Evolutionary conservation across 30 jellyfish, hydroid and myxozoan genomes (phyloP).

Genomic region (Chrysaora quinquecirrha): DNA sequence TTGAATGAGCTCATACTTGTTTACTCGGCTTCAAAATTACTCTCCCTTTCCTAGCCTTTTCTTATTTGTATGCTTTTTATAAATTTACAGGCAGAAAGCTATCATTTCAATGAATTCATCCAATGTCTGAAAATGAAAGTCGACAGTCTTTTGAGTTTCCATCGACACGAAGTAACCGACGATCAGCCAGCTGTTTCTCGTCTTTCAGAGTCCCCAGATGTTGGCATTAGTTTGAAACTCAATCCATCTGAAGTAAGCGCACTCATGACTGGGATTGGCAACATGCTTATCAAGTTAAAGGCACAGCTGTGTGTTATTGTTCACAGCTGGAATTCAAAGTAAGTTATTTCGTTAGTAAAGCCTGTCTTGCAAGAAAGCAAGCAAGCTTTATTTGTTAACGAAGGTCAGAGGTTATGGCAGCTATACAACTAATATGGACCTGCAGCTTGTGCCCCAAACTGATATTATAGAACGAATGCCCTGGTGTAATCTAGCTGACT

Average conservation of each 20-base stretch:
- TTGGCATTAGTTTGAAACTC: constrained; percentile 26
- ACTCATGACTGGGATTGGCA: constrained; percentile 65
- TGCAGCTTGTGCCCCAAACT: too few relatives aligned
- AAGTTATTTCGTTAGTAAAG: too few relatives aligned
- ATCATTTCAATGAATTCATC: constrained; percentile 64
- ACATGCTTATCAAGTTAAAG: constrained; percentile 70
- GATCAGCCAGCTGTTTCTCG: constrained; percentile 20
- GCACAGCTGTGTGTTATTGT: constrained; percentile 75
- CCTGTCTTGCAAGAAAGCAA: too few relatives aligned
- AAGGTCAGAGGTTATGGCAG: too few relatives aligned
- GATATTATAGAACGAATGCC: too few relatives aligned
- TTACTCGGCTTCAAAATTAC: too few relatives aligned
- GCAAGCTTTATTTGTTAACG: too few relatives aligned
- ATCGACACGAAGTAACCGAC: background rate
- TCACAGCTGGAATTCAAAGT: constrained; percentile 82
- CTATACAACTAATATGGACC: too few relatives aligned
- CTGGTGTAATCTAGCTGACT: too few relatives aligned
- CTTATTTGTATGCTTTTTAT: background rate
- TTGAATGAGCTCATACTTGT: too few relatives aligned
- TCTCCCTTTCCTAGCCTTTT: too few relatives aligned
- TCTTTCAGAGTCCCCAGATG: background rate
- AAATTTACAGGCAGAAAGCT: constrained; percentile 49
- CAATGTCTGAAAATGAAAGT: constrained; percentile 66
- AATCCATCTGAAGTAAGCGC: constrained; percentile 72
- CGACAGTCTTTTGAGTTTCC: constrained; percentile 61